Conservation (phyloP, 1,140 invertebrate genomes). For the Tetragnatha versicolor region DNA sequence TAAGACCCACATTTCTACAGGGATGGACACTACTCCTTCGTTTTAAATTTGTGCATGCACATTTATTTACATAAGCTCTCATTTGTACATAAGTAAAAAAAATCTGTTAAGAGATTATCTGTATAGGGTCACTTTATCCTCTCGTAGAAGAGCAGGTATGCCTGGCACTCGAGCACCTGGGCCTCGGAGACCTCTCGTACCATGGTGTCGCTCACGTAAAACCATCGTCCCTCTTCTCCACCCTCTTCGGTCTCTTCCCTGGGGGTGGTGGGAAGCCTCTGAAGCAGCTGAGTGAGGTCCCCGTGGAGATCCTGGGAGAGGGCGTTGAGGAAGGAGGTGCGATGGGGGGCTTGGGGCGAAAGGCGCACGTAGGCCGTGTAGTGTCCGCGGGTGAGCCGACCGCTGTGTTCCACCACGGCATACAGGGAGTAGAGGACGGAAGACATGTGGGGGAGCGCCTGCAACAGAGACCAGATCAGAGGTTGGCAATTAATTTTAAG, state of each 20-base stretch:
- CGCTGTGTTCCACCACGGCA: constrained; percentile 93
- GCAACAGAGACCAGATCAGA: neutral
- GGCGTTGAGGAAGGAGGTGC: constrained; percentile 60
- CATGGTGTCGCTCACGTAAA: constrained; percentile 86
- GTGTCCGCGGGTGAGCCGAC: constrained; percentile 89
- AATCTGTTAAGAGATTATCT: too few relatives aligned
- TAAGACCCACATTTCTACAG: too few relatives aligned
- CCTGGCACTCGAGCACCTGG: constrained; percentile 81
- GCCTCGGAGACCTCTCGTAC: constrained; percentile 82
- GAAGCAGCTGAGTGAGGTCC: constrained; percentile 56
- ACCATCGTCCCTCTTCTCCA: constrained; percentile 75
- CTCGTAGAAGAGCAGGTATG: constrained; percentile 98
- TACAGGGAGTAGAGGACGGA: constrained; percentile 87
- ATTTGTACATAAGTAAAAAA: too few relatives aligned
- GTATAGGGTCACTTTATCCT: constrained; percentile 71
- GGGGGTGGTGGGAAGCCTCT: constrained; percentile 49
- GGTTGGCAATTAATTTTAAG: neutral
- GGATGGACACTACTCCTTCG: too few relatives aligned
- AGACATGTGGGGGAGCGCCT: constrained; percentile 70
- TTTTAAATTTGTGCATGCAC: too few relatives aligned
- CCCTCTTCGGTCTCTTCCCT: neutral
- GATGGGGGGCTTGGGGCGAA: constrained; percentile 60
- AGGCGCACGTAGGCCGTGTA: constrained; percentile 86
- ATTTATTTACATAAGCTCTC: too few relatives aligned
- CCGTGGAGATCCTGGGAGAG: constrained; percentile 58